phyloP scores from a whole-genome alignment of 2,113 vertebrate genomes.

The Pholis gunnellus region DNA sequence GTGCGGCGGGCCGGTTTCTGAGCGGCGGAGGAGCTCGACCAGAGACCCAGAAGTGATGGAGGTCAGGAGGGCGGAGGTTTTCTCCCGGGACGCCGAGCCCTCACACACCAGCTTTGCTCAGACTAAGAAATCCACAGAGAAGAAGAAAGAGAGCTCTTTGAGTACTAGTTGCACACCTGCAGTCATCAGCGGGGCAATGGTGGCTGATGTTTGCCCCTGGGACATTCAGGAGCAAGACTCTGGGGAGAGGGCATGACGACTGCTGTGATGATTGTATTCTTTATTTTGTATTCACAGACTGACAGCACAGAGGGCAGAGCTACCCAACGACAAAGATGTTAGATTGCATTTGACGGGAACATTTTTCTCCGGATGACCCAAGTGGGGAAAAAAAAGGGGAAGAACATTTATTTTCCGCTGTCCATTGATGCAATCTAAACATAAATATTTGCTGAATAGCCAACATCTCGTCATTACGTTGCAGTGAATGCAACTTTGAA shows the following conservation, averaged over 20 bases:
- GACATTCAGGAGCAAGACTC: conserved; percentile 85
- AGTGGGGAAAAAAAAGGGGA: not conserved
- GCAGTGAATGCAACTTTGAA: conserved; percentile 86
- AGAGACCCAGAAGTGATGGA: conserved; percentile 82
- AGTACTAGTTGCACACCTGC: conserved; percentile 65
- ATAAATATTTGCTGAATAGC: conserved; percentile 81
- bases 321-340: not conserved
- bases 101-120: conserved; percentile 56
- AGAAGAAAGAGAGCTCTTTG: conserved; percentile 71
- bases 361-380: conserved; percentile 32
- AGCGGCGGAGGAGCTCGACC: conserved; percentile 82
- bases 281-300: conserved; percentile 59
- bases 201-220: conserved; percentile 85
- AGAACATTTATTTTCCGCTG: conserved; percentile 38
- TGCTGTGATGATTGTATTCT: conserved; percentile 29
- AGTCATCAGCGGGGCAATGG: conserved; percentile 61
- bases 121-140: conserved; percentile 71
- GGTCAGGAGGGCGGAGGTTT: conserved; percentile 76
- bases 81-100: conserved; percentile 78
- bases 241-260: conserved; percentile 76
- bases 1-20: conserved; percentile 72
- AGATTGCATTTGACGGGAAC: not conserved
- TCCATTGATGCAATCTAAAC: conserved; percentile 85
- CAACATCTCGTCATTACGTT: conserved; percentile 85
- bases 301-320: conserved; percentile 37